A percentile compares a stretch with the other conserved stretches of the same genome.
phyloP scores from a whole-genome alignment of 2,113 vertebrate genomes.

The Melanerpes formicivorus region DNA sequence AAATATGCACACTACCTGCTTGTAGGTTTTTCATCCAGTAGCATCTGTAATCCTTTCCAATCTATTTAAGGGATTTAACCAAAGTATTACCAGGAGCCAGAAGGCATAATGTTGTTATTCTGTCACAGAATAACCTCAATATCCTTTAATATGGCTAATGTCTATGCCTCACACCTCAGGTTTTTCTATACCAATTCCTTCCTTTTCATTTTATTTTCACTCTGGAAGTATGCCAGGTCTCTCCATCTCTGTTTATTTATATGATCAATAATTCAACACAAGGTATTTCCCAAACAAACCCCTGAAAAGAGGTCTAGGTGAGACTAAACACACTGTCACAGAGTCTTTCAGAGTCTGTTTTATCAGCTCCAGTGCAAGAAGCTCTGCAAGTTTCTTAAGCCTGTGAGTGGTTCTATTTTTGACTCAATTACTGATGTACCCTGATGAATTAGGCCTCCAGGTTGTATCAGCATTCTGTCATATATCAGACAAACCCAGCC shows the following conservation, averaged over 20 bases:
- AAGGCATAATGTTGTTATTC: neutral
- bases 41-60: slow-evolving; percentile 29
- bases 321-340: neutral
- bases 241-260: neutral
- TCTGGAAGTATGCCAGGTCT: neutral
- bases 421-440: neutral
- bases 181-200: neutral
- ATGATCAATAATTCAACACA: fast-evolving
- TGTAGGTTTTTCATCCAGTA: neutral
- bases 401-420: neutral
- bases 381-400: fast-evolving
- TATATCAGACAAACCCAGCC: neutral
- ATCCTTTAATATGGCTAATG: neutral
- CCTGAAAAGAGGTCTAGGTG: neutral
- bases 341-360: neutral
- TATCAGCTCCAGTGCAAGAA: neutral
- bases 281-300: neutral
- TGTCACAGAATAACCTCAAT: neutral
- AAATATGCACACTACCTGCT: neutral
- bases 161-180: neutral
- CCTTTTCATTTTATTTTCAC: neutral
- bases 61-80: slow-evolving; percentile 62
- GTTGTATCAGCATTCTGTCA: neutral
- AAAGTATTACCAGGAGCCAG: slow-evolving; percentile 3
- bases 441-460: neutral